Evolutionary conservation across 2,113 vertebrate genomes (phyloP).

Genomic region (Cebus imitator): DNA sequence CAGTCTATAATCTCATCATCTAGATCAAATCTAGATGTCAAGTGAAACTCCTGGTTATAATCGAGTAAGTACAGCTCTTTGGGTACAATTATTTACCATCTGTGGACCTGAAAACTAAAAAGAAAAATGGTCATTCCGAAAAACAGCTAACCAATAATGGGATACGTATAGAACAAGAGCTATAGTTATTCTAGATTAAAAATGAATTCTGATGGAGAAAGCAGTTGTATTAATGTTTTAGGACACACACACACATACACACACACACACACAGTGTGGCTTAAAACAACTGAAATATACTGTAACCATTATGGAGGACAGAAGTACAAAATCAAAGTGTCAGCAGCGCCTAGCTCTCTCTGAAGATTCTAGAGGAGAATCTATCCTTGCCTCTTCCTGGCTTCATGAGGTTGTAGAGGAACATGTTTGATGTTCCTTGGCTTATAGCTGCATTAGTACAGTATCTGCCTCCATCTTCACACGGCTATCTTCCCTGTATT

Average conservation of each 20-base stretch:
- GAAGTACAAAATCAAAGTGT: background rate
- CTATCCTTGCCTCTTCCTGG: background rate
- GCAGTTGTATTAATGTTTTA: background rate
- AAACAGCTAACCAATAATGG: background rate
- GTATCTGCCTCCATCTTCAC: background rate
- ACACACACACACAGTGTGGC: background rate
- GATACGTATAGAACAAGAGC: background rate
- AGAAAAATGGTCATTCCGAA: background rate
- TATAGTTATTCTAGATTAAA: background rate
- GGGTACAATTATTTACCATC: background rate
- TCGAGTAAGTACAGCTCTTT: background rate
- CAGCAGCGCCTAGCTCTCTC: background rate
- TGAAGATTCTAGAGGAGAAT: background rate
- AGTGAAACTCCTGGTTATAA: background rate
- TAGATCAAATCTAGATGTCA: background rate
- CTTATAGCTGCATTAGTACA: background rate
- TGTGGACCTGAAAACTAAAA: background rate
- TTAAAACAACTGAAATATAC: background rate
- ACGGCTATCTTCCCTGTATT: background rate
- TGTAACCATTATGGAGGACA: background rate
- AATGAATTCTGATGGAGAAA: background rate
- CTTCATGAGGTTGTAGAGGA: background rate
- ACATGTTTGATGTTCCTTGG: background rate
- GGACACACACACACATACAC: background rate
- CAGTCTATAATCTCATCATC: background rate